phyloP scores from a whole-genome alignment of 2,888 invertebrate species.

The Scaptomyza polygonia region DNA sequence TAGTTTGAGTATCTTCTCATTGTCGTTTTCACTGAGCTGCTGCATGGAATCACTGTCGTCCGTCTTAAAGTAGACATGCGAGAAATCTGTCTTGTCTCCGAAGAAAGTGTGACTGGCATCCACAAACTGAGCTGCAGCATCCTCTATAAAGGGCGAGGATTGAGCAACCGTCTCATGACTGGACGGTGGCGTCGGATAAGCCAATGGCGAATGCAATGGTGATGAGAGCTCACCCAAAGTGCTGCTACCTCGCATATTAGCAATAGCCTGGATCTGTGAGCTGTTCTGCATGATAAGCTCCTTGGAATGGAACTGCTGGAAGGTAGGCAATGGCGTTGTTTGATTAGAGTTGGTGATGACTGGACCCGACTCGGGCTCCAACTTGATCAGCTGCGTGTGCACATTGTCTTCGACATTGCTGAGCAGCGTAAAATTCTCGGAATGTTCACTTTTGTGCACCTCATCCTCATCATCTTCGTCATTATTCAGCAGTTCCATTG shows the following conservation, averaged over 20 bases:
- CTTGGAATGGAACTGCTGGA: slow-evolving; percentile 90
- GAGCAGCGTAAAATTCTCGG: slow-evolving; percentile 73
- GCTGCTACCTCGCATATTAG: slow-evolving; percentile 83
- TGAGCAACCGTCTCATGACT: slow-evolving; percentile 90
- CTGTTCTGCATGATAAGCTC: slow-evolving; percentile 84
- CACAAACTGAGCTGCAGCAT: slow-evolving; percentile 80
- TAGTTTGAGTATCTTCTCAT: slow-evolving; percentile 83
- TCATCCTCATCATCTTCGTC: slow-evolving; percentile 85
- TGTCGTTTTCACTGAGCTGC: slow-evolving; percentile 81
- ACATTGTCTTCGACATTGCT: slow-evolving; percentile 46
- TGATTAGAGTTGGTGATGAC: slow-evolving; percentile 30
- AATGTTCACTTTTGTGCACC: slow-evolving; percentile 73
- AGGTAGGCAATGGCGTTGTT: slow-evolving; percentile 93
- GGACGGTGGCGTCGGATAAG: slow-evolving; percentile 94
- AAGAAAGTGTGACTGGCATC: slow-evolving; percentile 83
- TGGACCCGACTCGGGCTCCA: slow-evolving; percentile 53
- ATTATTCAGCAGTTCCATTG: slow-evolving; percentile 88
- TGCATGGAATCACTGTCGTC: slow-evolving; percentile 52
- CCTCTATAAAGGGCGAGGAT: slow-evolving; percentile 84
- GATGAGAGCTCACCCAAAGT: slow-evolving; percentile 85
- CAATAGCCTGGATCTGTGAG: slow-evolving; percentile 77
- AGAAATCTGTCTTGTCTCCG: slow-evolving; percentile 82
- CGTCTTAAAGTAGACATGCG: slow-evolving; percentile 79
- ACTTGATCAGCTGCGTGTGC: slow-evolving; percentile 61
- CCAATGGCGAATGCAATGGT: slow-evolving; percentile 89